These are phyloP conservation scores for Heliconius sara DNA, from an alignment of 2,888 invertebrate species.

Conservation along the genomic window DNA sequence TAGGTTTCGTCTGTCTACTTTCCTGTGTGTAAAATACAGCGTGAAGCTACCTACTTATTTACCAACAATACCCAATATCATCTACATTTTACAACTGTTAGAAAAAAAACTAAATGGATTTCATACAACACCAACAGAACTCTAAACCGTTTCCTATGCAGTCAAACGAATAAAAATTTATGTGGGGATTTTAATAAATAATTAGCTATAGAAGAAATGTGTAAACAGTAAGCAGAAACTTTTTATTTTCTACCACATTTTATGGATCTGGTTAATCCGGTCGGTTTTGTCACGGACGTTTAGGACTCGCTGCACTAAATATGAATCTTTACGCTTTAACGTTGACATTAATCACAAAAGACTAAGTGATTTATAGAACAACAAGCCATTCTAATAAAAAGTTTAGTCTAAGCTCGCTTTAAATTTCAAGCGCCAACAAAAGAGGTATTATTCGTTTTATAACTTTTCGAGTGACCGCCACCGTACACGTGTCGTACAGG, in stretches of 20 bases:
- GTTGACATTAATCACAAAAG: conserved; percentile 82
- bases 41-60: too few species aligned
- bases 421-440: conserved; percentile 61
- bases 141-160: conserved; percentile 52
- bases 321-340: conserved; percentile 77
- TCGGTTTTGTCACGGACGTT: conserved; percentile 66
- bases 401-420: conserved; percentile 60
- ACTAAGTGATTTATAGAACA: conserved; percentile 74
- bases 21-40: too few species aligned
- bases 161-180: conserved; percentile 69
- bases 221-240: conserved; percentile 77
- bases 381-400: conserved; percentile 63
- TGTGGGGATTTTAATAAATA: conserved; percentile 77
- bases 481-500: conserved; percentile 54
- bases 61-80: too few species aligned
- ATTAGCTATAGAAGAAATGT: conserved; percentile 67
- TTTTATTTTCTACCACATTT: conserved; percentile 70
- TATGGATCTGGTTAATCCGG: conserved; percentile 69
- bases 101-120: not conserved
- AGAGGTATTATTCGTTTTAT: conserved; percentile 66
- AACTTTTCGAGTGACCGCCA: conserved; percentile 59
- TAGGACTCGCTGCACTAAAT: conserved; percentile 73
- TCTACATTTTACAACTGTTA: not conserved
- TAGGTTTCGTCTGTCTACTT: too few species aligned
- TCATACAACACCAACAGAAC: conserved; percentile 38